Evolutionary conservation across 2,888 invertebrate genomes (phyloP), one percentile per base, ranked within the genome.

Genomic region (Drosophila monieri): DNA sequence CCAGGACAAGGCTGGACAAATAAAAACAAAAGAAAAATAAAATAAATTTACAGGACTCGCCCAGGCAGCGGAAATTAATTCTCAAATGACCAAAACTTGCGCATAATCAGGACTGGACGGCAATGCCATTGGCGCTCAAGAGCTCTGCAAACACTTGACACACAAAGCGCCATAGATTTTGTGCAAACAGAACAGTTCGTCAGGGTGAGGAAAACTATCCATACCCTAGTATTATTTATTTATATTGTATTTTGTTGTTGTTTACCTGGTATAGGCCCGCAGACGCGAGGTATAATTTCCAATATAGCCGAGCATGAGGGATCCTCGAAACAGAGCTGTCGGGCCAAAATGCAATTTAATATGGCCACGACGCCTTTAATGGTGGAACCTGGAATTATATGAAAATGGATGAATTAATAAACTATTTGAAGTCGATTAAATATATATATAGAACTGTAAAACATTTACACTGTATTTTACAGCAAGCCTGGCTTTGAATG

Each of bases 271-370:
- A 97, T 97, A 77, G 96, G 95, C 76, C 97, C 97, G 92, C 97
- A 97, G 84, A 97, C 97, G 86, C 97, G 94, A 58, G 97, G 97
- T 90, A 97, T 97, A 89, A 97, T 96, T 93, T 97, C 97, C 90
- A 97, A 92, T 91, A 97, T 97, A 74, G 97, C 96, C 78, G 96
- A 96, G 92, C 97, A 97, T 78, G 97, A 96, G 70, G 96, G 94
- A 93, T 97, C 97, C 90, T 97, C 97, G 92, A 96, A 96, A 92
- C 97, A 97, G 74, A 97, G 94, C 92, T 97, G 96, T 80, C 97
- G 94, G 58, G 97, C 97, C 90, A 96, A 93, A 77, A 97, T 94
- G 92, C 97, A 97, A 93, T 97, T 97, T 89, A 97, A 93, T 90
- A 97, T 96, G 76, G 96, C 95, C 90, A 95, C 95, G 60, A 94